Evolutionary conservation across 2,888 invertebrate species (phyloP), one percentile per base, ranked within the genome.

Genomic region (Pandemis heparana): DNA sequence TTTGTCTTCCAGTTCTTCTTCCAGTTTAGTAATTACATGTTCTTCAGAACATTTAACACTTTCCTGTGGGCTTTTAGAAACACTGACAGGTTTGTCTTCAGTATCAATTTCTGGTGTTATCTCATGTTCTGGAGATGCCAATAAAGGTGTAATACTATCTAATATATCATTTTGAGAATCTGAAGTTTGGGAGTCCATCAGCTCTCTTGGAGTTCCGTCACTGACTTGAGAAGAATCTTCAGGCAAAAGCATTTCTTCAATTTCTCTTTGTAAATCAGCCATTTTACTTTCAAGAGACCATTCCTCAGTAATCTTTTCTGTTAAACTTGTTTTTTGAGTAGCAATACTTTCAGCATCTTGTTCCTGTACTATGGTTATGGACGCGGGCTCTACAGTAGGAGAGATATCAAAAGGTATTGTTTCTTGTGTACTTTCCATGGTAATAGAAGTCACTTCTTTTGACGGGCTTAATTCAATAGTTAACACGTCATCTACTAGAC

Each of bases 181-280:
- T 5, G 89, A 88, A 7, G 82, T 84, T 75, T 87, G 87, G 38
- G 84, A 83, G 59, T 89, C 89, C 41, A 81, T 83, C 39, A 90
- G 79, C 78, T 91, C 93, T 80, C 85, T 86, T 14, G 90, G 90
- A 32, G 88, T 87, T 38, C 86, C 88, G 62, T 92, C 92, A 75
- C 88, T 91, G n/a, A 79, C 78, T 71, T 84, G 79, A n/a, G 92
- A 92, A 16, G 87, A 88, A 80, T 91, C 93, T 88, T 93, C 93
- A 53, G 94, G 94, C 41, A 90, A 78, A 46, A 94, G 78, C 90
- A 94, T 90, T 86, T 94, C 94, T 77, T 94, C 94, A 53, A 94
- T 94, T 88, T 94, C 94, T 79, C 92, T 86, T 83, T 93, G 94
- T 70, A 94, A 85, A 77, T 92, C 94, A 61, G 94, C 94, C 90